Evolutionary conservation across 2,797 vertebrate genomes (phyloP).

Genomic region (Pseudomugil tenellus): DNA sequence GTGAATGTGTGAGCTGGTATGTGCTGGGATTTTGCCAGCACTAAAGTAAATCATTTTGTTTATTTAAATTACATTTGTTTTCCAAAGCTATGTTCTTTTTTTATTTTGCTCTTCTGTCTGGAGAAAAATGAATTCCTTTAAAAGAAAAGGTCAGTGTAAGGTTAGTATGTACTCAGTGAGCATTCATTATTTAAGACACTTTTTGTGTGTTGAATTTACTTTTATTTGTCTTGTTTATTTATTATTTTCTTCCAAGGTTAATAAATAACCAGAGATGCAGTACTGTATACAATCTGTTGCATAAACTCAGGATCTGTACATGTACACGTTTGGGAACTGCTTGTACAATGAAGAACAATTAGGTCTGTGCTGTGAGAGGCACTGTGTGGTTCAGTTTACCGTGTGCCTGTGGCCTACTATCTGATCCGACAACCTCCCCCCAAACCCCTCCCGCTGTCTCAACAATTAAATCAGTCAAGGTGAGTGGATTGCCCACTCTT

Average conservation of each 20-base stretch:
- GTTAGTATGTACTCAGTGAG: background rate
- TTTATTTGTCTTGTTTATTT: background rate
- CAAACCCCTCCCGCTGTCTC: slow-evolving; percentile 41
- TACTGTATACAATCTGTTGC: background rate
- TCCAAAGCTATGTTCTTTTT: background rate
- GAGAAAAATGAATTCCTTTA: background rate
- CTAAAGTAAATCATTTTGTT: background rate
- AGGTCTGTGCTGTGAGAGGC: slow-evolving; percentile 49
- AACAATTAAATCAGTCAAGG: slow-evolving; percentile 70
- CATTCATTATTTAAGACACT: background rate
- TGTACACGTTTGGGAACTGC: slow-evolving; percentile 24
- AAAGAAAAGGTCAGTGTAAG: background rate
- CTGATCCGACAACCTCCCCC: slow-evolving; percentile 37
- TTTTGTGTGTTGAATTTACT: background rate
- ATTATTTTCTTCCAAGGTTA: background rate
- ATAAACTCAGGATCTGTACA: slow-evolving; percentile 8
- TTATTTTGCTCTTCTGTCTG: background rate
- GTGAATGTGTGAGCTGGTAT: slow-evolving; percentile 9
- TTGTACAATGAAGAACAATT: slow-evolving; percentile 47
- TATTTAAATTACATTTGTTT: background rate
- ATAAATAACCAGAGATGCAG: background rate
- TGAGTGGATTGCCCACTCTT: slow-evolving; percentile 50
- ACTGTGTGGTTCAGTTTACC: slow-evolving; percentile 48
- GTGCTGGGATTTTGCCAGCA: background rate
- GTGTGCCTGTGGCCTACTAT: slow-evolving; percentile 42